phyloP scores from a whole-genome alignment of 2,888 invertebrate genomes.

The Euproctis similis region DNA sequence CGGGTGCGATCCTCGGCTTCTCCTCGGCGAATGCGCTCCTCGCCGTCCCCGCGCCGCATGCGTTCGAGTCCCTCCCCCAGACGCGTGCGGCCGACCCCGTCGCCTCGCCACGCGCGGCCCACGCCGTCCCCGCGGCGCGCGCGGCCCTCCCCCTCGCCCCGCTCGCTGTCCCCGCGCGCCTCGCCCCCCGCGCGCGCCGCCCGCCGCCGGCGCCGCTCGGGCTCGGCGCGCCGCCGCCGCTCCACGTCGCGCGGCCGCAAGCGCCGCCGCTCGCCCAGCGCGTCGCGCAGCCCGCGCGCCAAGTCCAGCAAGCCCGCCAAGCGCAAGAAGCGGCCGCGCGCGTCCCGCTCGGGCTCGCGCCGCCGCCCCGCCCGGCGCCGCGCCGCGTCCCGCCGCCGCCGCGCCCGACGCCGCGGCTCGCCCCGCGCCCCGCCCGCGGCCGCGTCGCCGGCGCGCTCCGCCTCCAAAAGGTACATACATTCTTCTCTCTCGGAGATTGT shows the following conservation, averaged over 20 bases:
- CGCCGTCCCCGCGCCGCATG: conserved; percentile 17
- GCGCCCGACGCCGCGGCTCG: conserved; percentile 29
- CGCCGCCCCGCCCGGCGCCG: conserved; percentile 28
- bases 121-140: conserved; percentile 30
- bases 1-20: conserved; percentile 4
- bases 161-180: conserved; percentile 27
- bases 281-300: conserved; percentile 32
- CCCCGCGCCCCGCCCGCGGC: conserved; percentile 12
- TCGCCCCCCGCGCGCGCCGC: conserved; percentile 23
- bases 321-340: conserved; percentile 46
- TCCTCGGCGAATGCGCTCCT: conserved; percentile 13
- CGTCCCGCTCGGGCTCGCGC: conserved; percentile 33
- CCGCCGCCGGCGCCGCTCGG: conserved; percentile 30
- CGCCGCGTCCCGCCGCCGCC: conserved; percentile 18
- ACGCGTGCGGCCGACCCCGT: conserved; percentile 8
- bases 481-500: too few relatives aligned
- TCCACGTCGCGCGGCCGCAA: conserved; percentile 35
- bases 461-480: too few relatives aligned
- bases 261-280: conserved; percentile 31
- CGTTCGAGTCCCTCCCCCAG: conserved; percentile 14
- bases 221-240: conserved; percentile 25
- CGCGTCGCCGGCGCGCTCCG: conserved; percentile 35
- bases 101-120: conserved; percentile 17
- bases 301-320: conserved; percentile 31
- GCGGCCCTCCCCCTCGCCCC: conserved; percentile 22